Conservation (phyloP, 53 echinoderm and acorn worm genomes). For the Apostichopus leukothele region DNA sequence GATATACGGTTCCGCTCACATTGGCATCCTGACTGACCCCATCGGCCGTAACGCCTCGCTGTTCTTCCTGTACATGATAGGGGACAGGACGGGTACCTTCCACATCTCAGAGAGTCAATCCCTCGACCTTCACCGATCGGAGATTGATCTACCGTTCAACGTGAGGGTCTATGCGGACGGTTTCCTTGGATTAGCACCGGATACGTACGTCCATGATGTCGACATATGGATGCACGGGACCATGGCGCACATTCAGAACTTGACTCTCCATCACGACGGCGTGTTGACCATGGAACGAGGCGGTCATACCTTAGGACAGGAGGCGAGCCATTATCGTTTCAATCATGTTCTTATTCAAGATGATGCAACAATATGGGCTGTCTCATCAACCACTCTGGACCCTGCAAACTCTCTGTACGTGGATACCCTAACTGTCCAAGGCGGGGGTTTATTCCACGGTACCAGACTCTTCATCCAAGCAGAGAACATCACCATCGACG, state of each 20-base stretch:
- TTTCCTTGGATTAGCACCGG: conserved; percentile 81
- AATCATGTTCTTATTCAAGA: conserved; percentile 71
- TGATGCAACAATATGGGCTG: conserved; percentile 45
- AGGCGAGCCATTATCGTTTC: conserved; percentile 69
- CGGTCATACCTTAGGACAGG: conserved; percentile 66
- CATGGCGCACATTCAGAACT: conserved; percentile 68
- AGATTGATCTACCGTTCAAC: conserved; percentile 85
- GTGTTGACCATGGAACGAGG: conserved; percentile 81
- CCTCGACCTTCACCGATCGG: conserved; percentile 75
- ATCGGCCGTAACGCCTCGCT: conserved; percentile 65
- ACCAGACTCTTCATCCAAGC: conserved; percentile 62
- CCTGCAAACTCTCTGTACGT: conserved; percentile 63
- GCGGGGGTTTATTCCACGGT: conserved; percentile 72
- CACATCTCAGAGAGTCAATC: conserved; percentile 74
- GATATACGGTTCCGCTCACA: conserved; percentile 77
- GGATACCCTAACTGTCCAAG: conserved; percentile 67
- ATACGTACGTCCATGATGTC: conserved; percentile 79
- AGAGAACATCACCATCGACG: conserved; percentile 82
- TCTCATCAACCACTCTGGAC: neutral
- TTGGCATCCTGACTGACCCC: conserved; percentile 78
- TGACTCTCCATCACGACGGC: conserved; percentile 73
- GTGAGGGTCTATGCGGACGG: conserved; percentile 80
- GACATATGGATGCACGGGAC: conserved; percentile 83
- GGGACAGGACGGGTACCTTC: conserved; percentile 82
- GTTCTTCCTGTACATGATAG: conserved; percentile 91